Conservation (phyloP, 2,888 invertebrate species). For the Patella ulyssiponensis region DNA sequence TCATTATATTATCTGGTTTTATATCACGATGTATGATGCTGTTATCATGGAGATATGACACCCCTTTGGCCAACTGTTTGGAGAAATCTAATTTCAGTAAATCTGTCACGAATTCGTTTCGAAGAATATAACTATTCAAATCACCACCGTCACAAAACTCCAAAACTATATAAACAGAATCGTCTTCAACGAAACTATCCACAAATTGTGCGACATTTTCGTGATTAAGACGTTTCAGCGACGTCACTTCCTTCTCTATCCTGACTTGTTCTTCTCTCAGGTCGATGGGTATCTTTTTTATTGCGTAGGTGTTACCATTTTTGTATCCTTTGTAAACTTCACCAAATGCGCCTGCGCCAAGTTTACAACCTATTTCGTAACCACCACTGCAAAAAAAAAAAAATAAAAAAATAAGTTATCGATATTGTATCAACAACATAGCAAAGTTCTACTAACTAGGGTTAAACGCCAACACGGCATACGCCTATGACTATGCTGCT, state of each 20-base stretch:
- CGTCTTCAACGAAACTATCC: not conserved
- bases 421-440: too few relatives aligned
- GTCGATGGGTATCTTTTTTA: not conserved
- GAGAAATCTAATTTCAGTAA: not conserved
- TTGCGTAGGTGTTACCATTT: not conserved
- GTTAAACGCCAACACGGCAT: too few relatives aligned
- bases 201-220: not conserved
- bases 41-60: not conserved
- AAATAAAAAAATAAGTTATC: too few relatives aligned
- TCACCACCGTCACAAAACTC: not conserved
- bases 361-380: not conserved
- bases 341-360: not conserved
- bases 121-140: not conserved
- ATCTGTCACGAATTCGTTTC: fast-evolving
- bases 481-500: too few relatives aligned
- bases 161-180: slow-evolving; percentile 1
- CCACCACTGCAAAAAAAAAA: too few relatives aligned
- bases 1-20: not conserved
- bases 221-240: not conserved
- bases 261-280: not conserved
- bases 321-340: not conserved
- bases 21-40: not conserved
- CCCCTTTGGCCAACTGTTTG: not conserved
- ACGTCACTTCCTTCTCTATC: not conserved
- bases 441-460: too few relatives aligned